These are phyloP conservation scores for Synaphobranchus kaupii DNA, from an alignment of 2,797 vertebrate genomes.

Conservation along the genomic window DNA sequence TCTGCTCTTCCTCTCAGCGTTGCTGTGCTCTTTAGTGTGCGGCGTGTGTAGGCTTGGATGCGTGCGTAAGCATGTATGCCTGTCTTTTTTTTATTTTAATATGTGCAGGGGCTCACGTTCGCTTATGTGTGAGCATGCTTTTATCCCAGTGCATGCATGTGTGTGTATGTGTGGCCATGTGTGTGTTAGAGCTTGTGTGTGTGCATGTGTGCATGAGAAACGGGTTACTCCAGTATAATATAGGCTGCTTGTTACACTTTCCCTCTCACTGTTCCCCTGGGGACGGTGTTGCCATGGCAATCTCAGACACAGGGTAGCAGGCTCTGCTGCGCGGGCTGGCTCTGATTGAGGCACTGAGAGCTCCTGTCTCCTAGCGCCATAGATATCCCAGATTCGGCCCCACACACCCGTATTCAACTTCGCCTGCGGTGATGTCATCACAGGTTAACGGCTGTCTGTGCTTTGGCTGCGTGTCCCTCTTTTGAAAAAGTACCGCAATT, in stretches of 20 bases:
- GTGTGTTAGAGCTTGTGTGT: neutral
- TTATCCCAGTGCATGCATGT: neutral
- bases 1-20: neutral
- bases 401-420: neutral
- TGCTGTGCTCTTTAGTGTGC: neutral
- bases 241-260: constrained; percentile 10
- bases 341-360: neutral
- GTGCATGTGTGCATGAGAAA: neutral
- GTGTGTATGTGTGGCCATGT: neutral
- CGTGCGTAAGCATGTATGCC: neutral
- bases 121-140: neutral
- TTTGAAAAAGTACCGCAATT: neutral
- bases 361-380: neutral
- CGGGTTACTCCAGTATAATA: constrained; percentile 13
- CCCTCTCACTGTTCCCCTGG: constrained; percentile 17
- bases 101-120: neutral
- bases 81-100: neutral
- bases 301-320: neutral
- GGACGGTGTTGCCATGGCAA: constrained; percentile 33
- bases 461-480: neutral
- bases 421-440: neutral
- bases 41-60: neutral
- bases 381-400: neutral
- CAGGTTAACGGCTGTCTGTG: neutral
- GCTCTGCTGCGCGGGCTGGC: neutral